Conservation (phyloP, 2,113 vertebrate genomes). For the Dunckerocampus dactyliophorus region DNA sequence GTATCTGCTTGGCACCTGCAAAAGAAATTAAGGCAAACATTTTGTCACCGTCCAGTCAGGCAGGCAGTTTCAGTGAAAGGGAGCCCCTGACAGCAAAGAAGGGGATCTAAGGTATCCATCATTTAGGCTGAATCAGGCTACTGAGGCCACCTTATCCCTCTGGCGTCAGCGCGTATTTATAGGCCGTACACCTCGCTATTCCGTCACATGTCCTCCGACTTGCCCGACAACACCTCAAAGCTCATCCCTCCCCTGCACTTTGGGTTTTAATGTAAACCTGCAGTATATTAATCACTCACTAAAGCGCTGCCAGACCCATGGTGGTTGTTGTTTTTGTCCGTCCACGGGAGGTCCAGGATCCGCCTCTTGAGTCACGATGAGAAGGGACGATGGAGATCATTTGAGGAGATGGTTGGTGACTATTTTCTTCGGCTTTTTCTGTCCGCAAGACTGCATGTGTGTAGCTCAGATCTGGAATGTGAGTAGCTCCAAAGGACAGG, state of each 20-base stretch:
- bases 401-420: neutral
- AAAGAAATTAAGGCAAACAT: neutral
- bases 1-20: neutral
- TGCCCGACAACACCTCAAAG: slow-evolving; percentile 1
- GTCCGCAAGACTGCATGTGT: neutral
- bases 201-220: neutral
- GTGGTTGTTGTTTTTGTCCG: slow-evolving; percentile 12
- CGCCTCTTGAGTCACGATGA: too few species aligned
- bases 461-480: neutral
- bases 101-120: slow-evolving; percentile 43
- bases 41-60: slow-evolving; percentile 11
- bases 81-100: slow-evolving; percentile 22
- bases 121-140: slow-evolving; percentile 56
- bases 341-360: slow-evolving; percentile 4
- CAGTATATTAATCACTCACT: slow-evolving; percentile 26
- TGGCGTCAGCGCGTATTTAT: slow-evolving; percentile 42
- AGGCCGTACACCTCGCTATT: slow-evolving; percentile 29
- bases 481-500: slow-evolving; percentile 6
- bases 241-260: slow-evolving; percentile 14
- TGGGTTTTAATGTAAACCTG: slow-evolving; percentile 20
- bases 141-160: slow-evolving; percentile 43
- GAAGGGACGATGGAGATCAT: neutral
- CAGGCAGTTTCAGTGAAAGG: slow-evolving; percentile 5
- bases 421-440: neutral
- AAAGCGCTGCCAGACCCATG: slow-evolving; percentile 5